Conservation (phyloP, 2,797 vertebrate species). For the Pantherophis alleghaniensis region DNA sequence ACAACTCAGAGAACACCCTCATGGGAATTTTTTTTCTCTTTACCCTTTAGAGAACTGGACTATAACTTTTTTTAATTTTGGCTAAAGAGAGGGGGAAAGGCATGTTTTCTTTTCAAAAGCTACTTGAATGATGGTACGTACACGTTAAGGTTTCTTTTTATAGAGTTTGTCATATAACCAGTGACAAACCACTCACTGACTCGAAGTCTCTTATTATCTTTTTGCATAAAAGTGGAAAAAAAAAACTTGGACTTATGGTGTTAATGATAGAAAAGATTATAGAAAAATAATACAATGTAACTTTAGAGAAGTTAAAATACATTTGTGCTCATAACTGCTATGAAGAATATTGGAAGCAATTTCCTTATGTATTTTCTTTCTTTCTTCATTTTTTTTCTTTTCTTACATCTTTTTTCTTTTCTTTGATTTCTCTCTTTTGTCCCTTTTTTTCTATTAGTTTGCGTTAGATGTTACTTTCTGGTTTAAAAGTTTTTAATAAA, state of each 20-base stretch:
- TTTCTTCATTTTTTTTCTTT: not conserved
- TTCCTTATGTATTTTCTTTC: not conserved
- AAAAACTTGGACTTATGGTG: not conserved
- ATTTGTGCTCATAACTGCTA: not conserved
- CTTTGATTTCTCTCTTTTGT: not conserved
- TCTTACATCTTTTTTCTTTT: not conserved
- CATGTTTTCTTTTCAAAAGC: not conserved
- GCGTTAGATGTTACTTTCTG: not conserved
- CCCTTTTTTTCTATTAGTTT: not conserved
- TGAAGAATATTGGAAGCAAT: not conserved
- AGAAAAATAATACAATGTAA: not conserved
- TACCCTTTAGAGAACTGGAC: not conserved
- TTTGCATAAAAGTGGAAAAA: not conserved
- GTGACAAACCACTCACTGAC: not conserved
- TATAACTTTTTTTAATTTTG: not conserved
- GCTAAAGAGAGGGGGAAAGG: not conserved
- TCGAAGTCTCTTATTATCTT: not conserved
- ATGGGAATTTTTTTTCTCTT: not conserved
- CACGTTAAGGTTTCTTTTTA: not conserved
- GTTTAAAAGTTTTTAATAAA: not conserved
- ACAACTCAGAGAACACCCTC: not conserved
- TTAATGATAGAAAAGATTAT: not conserved
- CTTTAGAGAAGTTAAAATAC: not conserved
- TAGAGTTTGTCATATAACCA: not conserved
- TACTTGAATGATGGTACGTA: not conserved